Evolutionary conservation across 2,888 invertebrate species (phyloP), one percentile per base, ranked within the genome.

Genomic region (Dastarcus helophoroides): DNA sequence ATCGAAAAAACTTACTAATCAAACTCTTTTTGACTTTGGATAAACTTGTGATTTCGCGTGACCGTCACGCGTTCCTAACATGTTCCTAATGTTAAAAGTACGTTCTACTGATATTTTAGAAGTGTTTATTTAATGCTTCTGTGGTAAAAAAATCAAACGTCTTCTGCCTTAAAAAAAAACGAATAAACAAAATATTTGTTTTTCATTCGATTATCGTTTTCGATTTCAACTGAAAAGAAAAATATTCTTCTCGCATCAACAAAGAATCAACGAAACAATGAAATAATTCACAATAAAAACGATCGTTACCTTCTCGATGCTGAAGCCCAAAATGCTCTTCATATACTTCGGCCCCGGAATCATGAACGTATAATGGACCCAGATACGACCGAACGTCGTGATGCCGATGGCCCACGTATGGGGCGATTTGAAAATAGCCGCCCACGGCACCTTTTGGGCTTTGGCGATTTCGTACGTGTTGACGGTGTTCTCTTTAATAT

Each of bases 341-440:
- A 79, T 79, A 50, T 78, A 79, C 48, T 69, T 69, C 11, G 79
- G 79, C 7, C 79, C 79, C 26, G 71, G 69, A 45, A 76, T 71
- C 51, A 79, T 79, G 52, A 79, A 79, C 13, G 74, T 71, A 49
- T 79, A 79, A 50, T 79, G 77, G 3, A 78, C 71, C 77, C 78
- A 79, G 50, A 79, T 79, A 29, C 79, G 63, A n/a, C 79, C 79
- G 46, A 79, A 79, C 1, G 79, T 79, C 2, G 79, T 79, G 21
- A 79, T 67, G 6, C 73, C 78, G 45, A 79, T 79, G 1, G 76
- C 67, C 77, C 77, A 79, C 2, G 73, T 75, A 1, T 78, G 74
- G 53, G 68, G 54, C 0, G 77, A 78, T 11, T 62, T 69, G 23
- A 77, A 62, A 38, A 79, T 78, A 3, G 65, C 58, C 38, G 60